Conservation (phyloP, 2,797 vertebrate genomes). For the Darevskia mixta region DNA sequence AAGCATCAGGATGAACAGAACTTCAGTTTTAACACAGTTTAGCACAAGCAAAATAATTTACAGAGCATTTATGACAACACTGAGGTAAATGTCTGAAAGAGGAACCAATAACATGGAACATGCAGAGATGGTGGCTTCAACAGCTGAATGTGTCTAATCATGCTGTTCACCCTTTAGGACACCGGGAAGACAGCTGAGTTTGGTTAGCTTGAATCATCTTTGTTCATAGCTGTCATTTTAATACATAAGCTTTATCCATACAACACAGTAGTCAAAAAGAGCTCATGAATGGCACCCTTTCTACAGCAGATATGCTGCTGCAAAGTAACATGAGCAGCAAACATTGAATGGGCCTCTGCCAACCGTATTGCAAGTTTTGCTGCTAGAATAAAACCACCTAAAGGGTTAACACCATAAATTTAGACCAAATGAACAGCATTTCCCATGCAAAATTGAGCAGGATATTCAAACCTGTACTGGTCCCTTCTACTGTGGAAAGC, state of each 20-base stretch:
- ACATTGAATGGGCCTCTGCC: constrained; percentile 12
- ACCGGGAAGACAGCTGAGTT: neutral
- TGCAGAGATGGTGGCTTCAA: constrained; percentile 55
- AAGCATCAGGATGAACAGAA: neutral
- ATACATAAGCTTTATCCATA: neutral
- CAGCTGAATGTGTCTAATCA: constrained; percentile 55
- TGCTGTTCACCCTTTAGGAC: constrained; percentile 65
- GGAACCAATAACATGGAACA: constrained; percentile 54
- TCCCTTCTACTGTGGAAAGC: constrained; percentile 78
- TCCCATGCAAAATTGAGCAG: constrained; percentile 73
- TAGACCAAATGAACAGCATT: constrained; percentile 67
- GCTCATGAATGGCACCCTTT: neutral
- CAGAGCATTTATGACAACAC: constrained; percentile 23
- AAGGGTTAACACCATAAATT: constrained; percentile 66
- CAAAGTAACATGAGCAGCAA: neutral
- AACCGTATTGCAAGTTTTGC: neutral
- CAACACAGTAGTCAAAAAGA: neutral
- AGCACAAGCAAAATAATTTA: neutral
- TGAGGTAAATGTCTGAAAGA: constrained; percentile 19
- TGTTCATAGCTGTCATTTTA: constrained; percentile 9
- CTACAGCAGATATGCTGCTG: neutral
- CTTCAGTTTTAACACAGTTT: constrained; percentile 12
- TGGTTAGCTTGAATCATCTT: constrained; percentile 28
- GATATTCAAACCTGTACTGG: constrained; percentile 76
- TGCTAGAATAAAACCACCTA: constrained; percentile 63